A percentile compares a stretch with the other conserved stretches of the same genome.
phyloP scores from a whole-genome alignment of 1,140 invertebrate species.

The Drosophila teissieri region DNA sequence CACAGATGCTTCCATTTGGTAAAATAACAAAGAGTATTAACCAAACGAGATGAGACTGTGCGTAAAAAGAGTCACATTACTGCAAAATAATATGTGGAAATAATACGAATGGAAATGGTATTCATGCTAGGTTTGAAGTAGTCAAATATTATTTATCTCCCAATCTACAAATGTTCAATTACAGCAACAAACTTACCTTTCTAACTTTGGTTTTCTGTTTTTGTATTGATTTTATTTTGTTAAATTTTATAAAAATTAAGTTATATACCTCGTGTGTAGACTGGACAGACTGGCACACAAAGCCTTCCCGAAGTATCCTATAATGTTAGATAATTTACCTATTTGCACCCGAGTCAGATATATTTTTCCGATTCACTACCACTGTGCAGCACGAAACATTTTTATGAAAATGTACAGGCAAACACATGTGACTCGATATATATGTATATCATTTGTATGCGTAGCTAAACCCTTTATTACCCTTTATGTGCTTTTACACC shows the following conservation, averaged over 20 bases:
- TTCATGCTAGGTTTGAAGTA: not conserved
- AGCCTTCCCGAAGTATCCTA: not conserved
- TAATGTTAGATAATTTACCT: not conserved
- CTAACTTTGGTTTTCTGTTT: too few species aligned
- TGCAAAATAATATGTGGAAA: not conserved
- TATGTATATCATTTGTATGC: slow-evolving; percentile 21
- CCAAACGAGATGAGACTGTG: not conserved
- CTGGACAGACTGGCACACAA: not conserved
- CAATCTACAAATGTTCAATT: not conserved
- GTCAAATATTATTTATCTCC: not conserved
- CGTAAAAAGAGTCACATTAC: not conserved
- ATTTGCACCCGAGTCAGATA: not conserved
- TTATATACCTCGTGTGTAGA: not conserved
- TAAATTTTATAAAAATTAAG: not conserved
- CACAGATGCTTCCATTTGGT: slow-evolving; percentile 7
- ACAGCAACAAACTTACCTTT: too few species aligned
- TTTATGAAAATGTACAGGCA: slow-evolving; percentile 1
- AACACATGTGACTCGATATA: slow-evolving; percentile 10
- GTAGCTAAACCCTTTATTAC: slow-evolving; percentile 65
- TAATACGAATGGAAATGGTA: not conserved
- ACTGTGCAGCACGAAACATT: slow-evolving; percentile 46
- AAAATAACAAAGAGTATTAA: slow-evolving; percentile 6
- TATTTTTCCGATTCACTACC: not conserved
- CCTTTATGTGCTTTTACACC: slow-evolving; percentile 27
- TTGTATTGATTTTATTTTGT: not conserved